Evolutionary conservation across 2,888 invertebrate genomes (phyloP), one percentile per base, ranked within the genome.

Genomic region (Oscheius sp.): DNA sequence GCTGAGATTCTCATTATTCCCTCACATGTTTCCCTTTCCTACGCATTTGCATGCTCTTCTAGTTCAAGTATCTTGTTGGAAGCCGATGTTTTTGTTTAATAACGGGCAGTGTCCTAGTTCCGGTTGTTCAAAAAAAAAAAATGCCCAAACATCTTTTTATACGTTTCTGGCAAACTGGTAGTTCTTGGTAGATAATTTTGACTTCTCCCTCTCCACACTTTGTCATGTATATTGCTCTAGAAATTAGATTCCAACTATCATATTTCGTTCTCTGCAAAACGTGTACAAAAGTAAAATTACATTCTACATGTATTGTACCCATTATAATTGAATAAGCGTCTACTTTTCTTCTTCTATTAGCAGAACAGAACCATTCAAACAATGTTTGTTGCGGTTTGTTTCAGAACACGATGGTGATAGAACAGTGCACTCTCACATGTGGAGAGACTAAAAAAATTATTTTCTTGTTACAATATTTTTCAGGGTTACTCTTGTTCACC

Each of bases 1-100:
- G 63, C 63, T 47, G 50, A 63, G 63, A 50, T 63, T 63, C 47
- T 63, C 63, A 63, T 29, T 21, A 29, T 11, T 53, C 29, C 53
- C 53, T 53, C 53, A 53, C 7, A 53, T 53, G 53, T 53, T 50
- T 50, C n/a, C 29, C 29, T 11, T 48, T 7, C 29, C 32, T 63
- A 47, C 21, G 1, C 48, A 21, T n/a, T 21, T 63, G 5, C 21
- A 60, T 7, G n/a, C 48, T 48, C 21, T 48, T 10, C 47, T 21
- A 47, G 42, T 62, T 29, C 33, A 21, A 42, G 4, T 58, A 53
- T 21, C 29, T 11, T 29, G 58, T 58, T 58, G 58, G 58, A 58
- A 58, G 5, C 5, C 32, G 5, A 33, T 57, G 32, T 58, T 11
- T 53, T 53, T 53, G 53, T 11, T 53, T 53, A 21, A 21, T 33